Evolutionary conservation across 2,113 vertebrate genomes (phyloP).

Genomic region (Egretta garzetta): DNA sequence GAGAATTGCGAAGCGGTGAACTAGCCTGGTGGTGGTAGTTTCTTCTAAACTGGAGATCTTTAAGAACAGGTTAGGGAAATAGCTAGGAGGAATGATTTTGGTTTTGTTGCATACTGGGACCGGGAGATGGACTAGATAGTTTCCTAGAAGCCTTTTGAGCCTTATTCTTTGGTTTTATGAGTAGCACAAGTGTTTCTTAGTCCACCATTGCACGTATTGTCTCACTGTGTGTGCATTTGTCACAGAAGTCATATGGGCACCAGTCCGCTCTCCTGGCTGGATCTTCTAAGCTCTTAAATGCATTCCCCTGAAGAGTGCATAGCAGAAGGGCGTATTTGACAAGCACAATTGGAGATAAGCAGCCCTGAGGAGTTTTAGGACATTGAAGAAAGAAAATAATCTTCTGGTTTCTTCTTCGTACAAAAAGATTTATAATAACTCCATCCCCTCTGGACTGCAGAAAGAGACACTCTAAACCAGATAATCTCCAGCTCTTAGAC

Average conservation of each 20-base stretch:
- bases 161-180: not conserved
- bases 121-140: not conserved
- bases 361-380: conserved; percentile 61
- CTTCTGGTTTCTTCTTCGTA: conserved; percentile 56
- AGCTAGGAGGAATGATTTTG: not conserved
- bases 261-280: conserved; percentile 25
- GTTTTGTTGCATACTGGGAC: not conserved
- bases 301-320: conserved; percentile 27
- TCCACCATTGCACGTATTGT: not conserved
- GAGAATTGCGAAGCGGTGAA: not conserved
- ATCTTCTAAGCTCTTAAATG: conserved; percentile 59
- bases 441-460: conserved; percentile 44
- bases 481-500: conserved; percentile 61
- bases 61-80: not conserved
- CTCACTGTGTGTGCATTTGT: not conserved
- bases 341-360: conserved; percentile 65
- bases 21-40: not conserved
- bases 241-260: not conserved
- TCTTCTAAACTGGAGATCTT: not conserved
- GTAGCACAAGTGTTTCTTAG: not conserved
- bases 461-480: conserved; percentile 60
- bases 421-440: conserved; percentile 45
- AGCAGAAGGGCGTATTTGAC: conserved; percentile 56
- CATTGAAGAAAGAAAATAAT: conserved; percentile 60
- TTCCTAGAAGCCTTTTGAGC: not conserved